These are phyloP conservation scores for Saiga tatarica DNA, from an alignment of 2,113 vertebrate genomes.

Conservation along the genomic window DNA sequence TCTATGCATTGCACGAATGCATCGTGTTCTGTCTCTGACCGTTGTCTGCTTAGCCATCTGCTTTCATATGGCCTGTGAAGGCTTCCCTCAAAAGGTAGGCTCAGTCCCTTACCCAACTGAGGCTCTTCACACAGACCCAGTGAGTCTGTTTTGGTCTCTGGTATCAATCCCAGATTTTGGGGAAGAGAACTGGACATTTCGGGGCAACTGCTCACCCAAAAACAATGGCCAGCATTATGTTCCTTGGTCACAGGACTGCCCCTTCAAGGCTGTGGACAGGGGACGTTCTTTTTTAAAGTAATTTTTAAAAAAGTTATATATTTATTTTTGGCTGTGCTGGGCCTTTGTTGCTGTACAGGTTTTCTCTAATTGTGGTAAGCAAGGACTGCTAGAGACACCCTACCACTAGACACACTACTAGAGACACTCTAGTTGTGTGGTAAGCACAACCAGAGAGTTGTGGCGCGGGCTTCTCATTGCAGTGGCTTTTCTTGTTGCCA, in stretches of 20 bases:
- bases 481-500: not conserved
- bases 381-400: not conserved
- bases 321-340: not conserved
- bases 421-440: too few species aligned
- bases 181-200: not conserved
- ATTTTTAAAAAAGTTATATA: not conserved
- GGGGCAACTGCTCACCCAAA: not conserved
- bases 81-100: not conserved
- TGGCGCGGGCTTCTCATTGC: rapidly evolving
- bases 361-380: not conserved
- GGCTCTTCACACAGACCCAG: not conserved
- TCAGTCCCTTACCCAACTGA: not conserved
- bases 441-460: not conserved
- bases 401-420: too few species aligned
- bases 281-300: not conserved
- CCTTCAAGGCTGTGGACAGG: not conserved
- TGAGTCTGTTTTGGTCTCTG: not conserved
- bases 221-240: not conserved
- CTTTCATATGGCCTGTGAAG: not conserved
- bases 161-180: not conserved
- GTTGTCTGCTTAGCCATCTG: not conserved
- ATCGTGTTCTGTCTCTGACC: not conserved
- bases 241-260: too few species aligned
- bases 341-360: not conserved
- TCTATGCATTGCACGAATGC: not conserved